A percentile compares a stretch with the other conserved stretches of the same genome.
Evolutionary conservation across 2,113 vertebrate genomes (phyloP).

Genomic region (Nothoprocta pentlandii): DNA sequence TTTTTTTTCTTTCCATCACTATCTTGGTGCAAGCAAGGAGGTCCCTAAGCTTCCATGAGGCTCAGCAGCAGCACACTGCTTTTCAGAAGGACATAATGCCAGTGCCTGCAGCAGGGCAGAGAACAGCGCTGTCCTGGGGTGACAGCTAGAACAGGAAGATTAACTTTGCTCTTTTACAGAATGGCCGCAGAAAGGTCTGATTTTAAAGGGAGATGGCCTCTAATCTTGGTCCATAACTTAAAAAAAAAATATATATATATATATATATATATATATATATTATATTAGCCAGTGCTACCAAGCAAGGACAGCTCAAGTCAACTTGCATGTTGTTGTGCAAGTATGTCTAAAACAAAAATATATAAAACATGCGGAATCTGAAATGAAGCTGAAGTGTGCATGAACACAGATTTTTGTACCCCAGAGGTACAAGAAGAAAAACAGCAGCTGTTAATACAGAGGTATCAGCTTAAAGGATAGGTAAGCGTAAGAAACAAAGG

Average conservation of each 20-base stretch:
- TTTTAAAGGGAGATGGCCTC: not conserved
- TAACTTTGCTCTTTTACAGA: not conserved
- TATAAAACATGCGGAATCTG: not conserved
- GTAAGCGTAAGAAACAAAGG: not conserved
- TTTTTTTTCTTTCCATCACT: not conserved
- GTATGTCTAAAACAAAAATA: not conserved
- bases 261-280: too few species aligned
- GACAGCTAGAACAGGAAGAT: not conserved
- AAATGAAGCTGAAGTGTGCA: not conserved
- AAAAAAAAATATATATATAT: too few species aligned
- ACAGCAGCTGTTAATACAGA: not conserved
- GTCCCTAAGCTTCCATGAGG: not conserved
- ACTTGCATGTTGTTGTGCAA: not conserved
- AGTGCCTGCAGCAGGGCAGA: not conserved
- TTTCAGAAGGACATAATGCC: not conserved
- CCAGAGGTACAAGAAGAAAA: not conserved
- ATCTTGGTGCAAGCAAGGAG: not conserved
- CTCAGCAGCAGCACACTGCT: not conserved
- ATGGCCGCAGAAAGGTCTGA: not conserved
- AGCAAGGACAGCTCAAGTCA: not conserved
- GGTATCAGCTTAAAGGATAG: not conserved
- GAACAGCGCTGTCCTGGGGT: not conserved
- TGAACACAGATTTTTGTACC: not conserved
- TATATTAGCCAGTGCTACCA: rapidly evolving
- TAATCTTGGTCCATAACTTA: not conserved